phyloP scores from a whole-genome alignment of 1,140 invertebrate genomes.

The Leptinotarsa lineolata region DNA sequence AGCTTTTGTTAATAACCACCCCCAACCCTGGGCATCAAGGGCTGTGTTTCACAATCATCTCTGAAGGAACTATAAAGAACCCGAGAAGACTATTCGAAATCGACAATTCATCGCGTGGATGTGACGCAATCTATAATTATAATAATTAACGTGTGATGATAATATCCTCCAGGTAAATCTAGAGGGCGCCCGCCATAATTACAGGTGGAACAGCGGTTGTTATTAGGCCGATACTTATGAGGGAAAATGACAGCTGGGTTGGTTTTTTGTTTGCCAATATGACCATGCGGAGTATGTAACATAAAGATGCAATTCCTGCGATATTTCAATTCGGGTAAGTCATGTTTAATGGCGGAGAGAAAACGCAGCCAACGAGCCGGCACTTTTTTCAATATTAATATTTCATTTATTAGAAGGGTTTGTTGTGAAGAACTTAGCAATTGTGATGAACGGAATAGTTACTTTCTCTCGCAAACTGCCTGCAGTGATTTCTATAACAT shows the following conservation, averaged over 20 bases:
- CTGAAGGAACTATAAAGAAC: background rate
- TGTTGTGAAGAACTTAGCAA: no score
- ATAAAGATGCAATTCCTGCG: background rate
- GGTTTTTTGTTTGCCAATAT: slow-evolving; percentile 5
- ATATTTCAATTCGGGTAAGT: no score
- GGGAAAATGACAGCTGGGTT: background rate
- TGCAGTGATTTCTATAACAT: no score
- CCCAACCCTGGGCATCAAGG: no score
- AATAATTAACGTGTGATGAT: slow-evolving; percentile 27
- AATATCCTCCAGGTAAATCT: slow-evolving; percentile 38
- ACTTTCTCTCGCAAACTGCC: no score
- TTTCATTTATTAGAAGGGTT: no score
- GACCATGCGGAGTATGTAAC: background rate
- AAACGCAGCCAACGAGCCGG: no score
- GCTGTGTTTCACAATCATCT: no score
- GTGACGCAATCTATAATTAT: slow-evolving; percentile 35
- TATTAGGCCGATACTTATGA: slow-evolving; percentile 8
- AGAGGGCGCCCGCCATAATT: slow-evolving; percentile 42
- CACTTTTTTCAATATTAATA: no score
- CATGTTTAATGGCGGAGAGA: no score
- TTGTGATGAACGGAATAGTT: no score
- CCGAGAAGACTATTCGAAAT: slow-evolving; percentile 5
- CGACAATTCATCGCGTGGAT: slow-evolving; percentile 33
- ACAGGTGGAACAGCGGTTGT: slow-evolving; percentile 35
- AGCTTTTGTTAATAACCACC: no score